A percentile compares a stretch with the other conserved stretches of the same genome.
These are phyloP conservation scores for Merops nubicus DNA, from an alignment of 2,113 vertebrate genomes.

Conservation along the genomic window DNA sequence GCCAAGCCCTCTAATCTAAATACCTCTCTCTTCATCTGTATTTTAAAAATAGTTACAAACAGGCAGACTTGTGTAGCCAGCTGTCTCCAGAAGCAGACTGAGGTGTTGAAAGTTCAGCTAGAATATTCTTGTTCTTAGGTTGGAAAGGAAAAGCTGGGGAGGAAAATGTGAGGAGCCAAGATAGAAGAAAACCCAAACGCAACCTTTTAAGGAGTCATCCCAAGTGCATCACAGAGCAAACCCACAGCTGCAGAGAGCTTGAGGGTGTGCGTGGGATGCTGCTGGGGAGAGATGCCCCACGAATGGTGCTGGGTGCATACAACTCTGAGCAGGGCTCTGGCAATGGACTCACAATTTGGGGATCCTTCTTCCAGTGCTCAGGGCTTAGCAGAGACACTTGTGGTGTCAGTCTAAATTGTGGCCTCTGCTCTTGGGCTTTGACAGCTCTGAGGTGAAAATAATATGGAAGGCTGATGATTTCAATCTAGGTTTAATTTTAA, in stretches of 20 bases:
- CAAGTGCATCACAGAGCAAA: background rate
- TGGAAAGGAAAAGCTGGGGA: background rate
- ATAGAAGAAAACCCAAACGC: background rate
- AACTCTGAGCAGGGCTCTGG: background rate
- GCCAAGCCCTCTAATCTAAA: background rate
- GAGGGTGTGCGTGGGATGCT: background rate
- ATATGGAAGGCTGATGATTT: background rate
- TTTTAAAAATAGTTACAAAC: background rate
- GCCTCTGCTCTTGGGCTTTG: background rate
- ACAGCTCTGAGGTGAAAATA: background rate
- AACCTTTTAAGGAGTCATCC: background rate
- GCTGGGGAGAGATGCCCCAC: rapidly evolving
- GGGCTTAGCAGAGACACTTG: background rate
- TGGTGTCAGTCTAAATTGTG: background rate
- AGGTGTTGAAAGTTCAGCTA: background rate
- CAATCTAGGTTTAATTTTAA: background rate
- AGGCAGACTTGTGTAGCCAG: background rate
- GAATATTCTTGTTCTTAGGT: background rate
- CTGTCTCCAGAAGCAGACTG: background rate
- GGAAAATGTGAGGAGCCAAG: background rate
- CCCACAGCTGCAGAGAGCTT: background rate
- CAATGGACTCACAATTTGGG: rapidly evolving
- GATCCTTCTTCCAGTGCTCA: background rate
- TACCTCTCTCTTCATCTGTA: background rate
- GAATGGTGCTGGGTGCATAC: rapidly evolving